Base-by-base conservation (phyloP, 1,140 invertebrate genomes). In the Neodiprion pinetum region DNA sequence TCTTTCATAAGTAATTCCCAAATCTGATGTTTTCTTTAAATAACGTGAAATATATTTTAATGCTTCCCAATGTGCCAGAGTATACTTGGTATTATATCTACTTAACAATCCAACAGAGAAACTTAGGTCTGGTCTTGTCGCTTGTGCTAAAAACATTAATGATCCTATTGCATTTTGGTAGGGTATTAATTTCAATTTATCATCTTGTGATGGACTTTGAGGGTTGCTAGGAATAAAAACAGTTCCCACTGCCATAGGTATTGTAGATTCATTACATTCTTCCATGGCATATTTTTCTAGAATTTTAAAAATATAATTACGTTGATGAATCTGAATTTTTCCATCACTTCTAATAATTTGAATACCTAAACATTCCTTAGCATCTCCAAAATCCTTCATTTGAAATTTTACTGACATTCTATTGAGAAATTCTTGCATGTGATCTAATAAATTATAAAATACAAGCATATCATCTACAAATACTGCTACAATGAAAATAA, bases 71-170 rank as follows among this genome's bases (percentile, higher is more conserved):
- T 84, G 81, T 68, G 72, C 17, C 70, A 72, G 61, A 47, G 73
- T 71, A 48, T 74, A 79, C 70, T 72, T 77, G 48, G 75, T 21
- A 48, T 75, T 72, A 70, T 80, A 87, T 70, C 72, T 50, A 73
- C 77, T 79, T 9, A 83, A 40, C 49, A 28, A 70, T 68, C 75
- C 80, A 21, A 85, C 80, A 1, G 82, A 79, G 80, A 77, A 87
- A 3, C 77, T 50, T 10, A 89, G 84, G 72, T 88, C 84, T 17
- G 87, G 88, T 75, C 85, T 76, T 7, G 85, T 85, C n/a, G 74
- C 76, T 21, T 78, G 70, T 1, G 81, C 65, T 21, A 84, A 17
- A 72, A 83, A 88, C 40, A 88, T 72, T 11, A 88, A 74, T 53
- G 78, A 66, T 17, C 85, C 83, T 47, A 88, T 80, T 14, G 80